Evolutionary conservation across 2,888 invertebrate species (phyloP).

Genomic region (Marronus borbonicus): DNA sequence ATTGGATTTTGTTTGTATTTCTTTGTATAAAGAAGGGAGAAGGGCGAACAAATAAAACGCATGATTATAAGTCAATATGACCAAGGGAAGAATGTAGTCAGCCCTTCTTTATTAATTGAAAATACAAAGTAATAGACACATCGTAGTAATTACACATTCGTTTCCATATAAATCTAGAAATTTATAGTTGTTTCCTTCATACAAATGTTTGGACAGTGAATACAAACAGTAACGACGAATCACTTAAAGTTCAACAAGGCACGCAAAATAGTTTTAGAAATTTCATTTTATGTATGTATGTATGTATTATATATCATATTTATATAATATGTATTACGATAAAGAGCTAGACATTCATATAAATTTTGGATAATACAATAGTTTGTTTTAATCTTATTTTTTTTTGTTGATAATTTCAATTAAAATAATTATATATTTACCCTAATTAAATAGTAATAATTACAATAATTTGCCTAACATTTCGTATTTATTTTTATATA

Average conservation of each 20-base stretch:
- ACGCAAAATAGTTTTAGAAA: slow-evolving; percentile 68
- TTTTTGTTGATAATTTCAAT: slow-evolving; percentile 38
- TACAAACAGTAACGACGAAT: slow-evolving; percentile 60
- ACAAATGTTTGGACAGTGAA: slow-evolving; percentile 59
- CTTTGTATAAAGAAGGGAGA: not conserved
- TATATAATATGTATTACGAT: slow-evolving; percentile 36
- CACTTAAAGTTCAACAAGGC: slow-evolving; percentile 68
- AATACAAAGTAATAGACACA: slow-evolving; percentile 69
- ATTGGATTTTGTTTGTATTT: no score
- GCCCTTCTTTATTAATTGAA: slow-evolving; percentile 68
- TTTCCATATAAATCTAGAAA: slow-evolving; percentile 68
- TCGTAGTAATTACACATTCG: slow-evolving; percentile 62
- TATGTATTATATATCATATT: slow-evolving; percentile 39
- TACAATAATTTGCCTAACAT: slow-evolving; percentile 49
- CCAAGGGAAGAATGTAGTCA: slow-evolving; percentile 68
- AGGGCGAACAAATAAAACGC: slow-evolving; percentile 46
- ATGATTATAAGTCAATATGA: slow-evolving; percentile 67
- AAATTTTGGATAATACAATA: slow-evolving; percentile 38
- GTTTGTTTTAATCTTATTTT: not conserved
- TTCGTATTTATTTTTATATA: slow-evolving; percentile 37
- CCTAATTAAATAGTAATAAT: slow-evolving; percentile 47
- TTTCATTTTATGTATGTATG: slow-evolving; percentile 53
- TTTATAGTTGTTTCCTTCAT: slow-evolving; percentile 61
- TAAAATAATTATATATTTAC: slow-evolving; percentile 50
- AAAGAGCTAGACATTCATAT: slow-evolving; percentile 60